Conservation (phyloP, 2,888 invertebrate species). For the Dermolepida albohirtum region DNA sequence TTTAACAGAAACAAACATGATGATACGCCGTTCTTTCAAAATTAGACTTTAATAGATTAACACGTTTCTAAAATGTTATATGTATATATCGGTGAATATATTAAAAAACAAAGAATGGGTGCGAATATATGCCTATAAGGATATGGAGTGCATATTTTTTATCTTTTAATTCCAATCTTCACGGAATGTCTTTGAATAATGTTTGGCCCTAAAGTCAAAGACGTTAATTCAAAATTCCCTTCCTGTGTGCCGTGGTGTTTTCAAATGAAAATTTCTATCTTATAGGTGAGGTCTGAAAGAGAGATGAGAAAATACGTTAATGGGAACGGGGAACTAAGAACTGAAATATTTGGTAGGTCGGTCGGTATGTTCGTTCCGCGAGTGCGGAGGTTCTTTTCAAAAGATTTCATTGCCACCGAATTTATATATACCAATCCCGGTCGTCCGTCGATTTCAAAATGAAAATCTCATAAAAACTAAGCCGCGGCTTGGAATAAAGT, state of each 20-base stretch:
- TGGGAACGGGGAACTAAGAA: constrained; percentile 12
- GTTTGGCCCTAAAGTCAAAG: constrained; percentile 32
- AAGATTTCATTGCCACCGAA: constrained; percentile 29
- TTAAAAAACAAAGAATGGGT: too few relatives aligned
- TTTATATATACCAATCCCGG: constrained; percentile 31
- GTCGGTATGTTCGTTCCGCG: constrained; percentile 20
- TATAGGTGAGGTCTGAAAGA: constrained; percentile 30
- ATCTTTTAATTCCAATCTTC: constrained; percentile 30
- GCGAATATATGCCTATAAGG: too few relatives aligned
- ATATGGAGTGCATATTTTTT: not conserved
- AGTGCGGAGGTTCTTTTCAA: constrained; percentile 16
- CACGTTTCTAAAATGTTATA: too few relatives aligned
- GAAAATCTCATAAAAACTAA: constrained; percentile 38
- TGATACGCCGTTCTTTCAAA: too few relatives aligned
- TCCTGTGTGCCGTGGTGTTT: constrained; percentile 7
- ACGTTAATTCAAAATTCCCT: constrained; percentile 34
- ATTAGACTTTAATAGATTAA: too few relatives aligned
- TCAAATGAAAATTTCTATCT: constrained; percentile 32
- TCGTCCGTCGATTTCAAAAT: constrained; percentile 34
- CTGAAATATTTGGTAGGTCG: constrained; percentile 19
- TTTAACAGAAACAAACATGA: too few relatives aligned
- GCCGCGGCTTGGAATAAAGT: constrained; percentile 29
- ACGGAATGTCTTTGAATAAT: constrained; percentile 29
- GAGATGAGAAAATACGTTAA: constrained; percentile 25
- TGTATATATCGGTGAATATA: too few relatives aligned